Evolutionary conservation across 2,113 vertebrate genomes (phyloP).

Genomic region (Sorex araneus): DNA sequence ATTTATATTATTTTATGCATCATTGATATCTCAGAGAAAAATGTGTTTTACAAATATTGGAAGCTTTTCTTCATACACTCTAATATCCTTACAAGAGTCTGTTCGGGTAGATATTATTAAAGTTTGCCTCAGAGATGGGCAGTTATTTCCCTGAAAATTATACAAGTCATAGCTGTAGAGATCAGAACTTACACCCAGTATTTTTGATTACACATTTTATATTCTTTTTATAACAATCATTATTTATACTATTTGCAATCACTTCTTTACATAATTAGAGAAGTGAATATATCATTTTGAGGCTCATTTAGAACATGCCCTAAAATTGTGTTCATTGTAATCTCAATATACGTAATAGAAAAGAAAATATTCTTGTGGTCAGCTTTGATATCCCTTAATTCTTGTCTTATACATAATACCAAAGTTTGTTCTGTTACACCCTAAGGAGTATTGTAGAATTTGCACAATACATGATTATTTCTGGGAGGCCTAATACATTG

Average conservation of each 20-base stretch:
- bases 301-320: not conserved
- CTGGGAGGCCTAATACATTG: conserved; percentile 28
- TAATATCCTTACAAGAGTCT: not conserved
- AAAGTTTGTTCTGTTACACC: conserved; percentile 50
- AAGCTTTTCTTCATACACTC: not conserved
- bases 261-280: not conserved
- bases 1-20: not conserved
- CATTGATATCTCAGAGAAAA: conserved; percentile 17
- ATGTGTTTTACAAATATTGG: not conserved
- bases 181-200: not conserved
- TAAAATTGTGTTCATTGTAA: not conserved
- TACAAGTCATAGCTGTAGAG: not conserved
- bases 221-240: not conserved
- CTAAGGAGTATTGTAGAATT: conserved; percentile 35
- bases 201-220: not conserved
- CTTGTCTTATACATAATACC: not conserved
- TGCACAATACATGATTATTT: conserved; percentile 68
- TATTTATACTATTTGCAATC: not conserved
- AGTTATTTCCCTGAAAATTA: not conserved
- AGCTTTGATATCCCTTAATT: not conserved
- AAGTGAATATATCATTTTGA: not conserved
- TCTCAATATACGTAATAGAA: not conserved
- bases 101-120: not conserved
- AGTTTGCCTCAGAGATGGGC: not conserved
- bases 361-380: not conserved